Conservation (phyloP, 2,888 invertebrate genomes). For the Nomada goodeniana region DNA sequence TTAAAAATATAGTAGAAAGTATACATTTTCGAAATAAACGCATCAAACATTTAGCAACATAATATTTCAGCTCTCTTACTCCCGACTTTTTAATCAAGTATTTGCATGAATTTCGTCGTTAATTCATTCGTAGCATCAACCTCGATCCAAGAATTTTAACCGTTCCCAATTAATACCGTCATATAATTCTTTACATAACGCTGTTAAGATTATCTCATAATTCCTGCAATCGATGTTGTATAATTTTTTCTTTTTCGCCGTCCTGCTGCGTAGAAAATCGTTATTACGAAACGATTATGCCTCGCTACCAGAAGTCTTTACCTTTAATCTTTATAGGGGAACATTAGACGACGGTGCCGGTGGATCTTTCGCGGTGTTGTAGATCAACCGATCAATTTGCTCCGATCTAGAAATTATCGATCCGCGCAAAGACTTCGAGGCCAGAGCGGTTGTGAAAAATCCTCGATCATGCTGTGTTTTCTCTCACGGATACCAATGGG, state of each 20-base stretch:
- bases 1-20: no score
- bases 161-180: background rate
- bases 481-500: conserved; percentile 46
- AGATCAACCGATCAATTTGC: conserved; percentile 17
- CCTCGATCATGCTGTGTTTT: conserved; percentile 52
- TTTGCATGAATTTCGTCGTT: background rate
- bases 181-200: background rate
- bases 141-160: background rate
- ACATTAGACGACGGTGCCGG: conserved; percentile 12
- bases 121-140: background rate
- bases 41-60: no score
- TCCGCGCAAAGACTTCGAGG: conserved; percentile 18
- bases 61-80: no score
- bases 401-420: conserved; percentile 43
- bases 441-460: conserved; percentile 43
- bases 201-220: background rate
- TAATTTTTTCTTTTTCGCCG: conserved; percentile 9
- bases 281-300: conserved; percentile 36
- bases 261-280: background rate
- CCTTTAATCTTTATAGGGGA: conserved; percentile 15
- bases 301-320: conserved; percentile 18
- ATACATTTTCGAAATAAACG: no score
- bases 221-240: conserved; percentile 21
- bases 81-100: no score
- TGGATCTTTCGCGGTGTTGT: conserved; percentile 33